phyloP scores from a whole-genome alignment of 2,797 vertebrate species.

The Rousettus madagascariensis region DNA sequence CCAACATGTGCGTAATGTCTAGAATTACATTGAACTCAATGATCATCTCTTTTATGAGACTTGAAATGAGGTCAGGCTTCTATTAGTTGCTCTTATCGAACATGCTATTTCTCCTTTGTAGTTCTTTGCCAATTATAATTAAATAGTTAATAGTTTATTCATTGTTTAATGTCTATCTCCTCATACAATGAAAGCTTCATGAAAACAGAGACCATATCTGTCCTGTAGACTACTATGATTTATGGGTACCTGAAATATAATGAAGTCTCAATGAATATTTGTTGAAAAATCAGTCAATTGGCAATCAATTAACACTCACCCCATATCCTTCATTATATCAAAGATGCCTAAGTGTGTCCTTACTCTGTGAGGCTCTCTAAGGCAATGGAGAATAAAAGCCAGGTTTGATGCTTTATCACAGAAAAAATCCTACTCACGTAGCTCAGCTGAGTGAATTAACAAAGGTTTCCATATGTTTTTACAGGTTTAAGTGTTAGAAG shows the following conservation, averaged over 20 bases:
- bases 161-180: background rate
- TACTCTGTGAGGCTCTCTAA: background rate
- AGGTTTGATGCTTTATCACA: background rate
- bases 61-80: background rate
- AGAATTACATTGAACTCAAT: background rate
- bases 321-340: background rate
- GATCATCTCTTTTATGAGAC: background rate
- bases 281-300: background rate
- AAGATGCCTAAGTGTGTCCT: background rate
- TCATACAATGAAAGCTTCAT: background rate
- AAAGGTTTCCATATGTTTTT: background rate
- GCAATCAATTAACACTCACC: background rate
- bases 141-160: background rate
- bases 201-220: background rate
- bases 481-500: background rate
- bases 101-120: background rate
- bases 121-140: background rate
- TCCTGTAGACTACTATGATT: background rate
- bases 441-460: background rate
- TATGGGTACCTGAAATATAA: background rate
- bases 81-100: background rate
- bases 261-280: background rate
- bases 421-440: background rate
- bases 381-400: background rate
- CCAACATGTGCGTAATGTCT: background rate